Base-by-base conservation (phyloP, 2,113 vertebrate genomes). In the Artemisiospiza belli region DNA sequence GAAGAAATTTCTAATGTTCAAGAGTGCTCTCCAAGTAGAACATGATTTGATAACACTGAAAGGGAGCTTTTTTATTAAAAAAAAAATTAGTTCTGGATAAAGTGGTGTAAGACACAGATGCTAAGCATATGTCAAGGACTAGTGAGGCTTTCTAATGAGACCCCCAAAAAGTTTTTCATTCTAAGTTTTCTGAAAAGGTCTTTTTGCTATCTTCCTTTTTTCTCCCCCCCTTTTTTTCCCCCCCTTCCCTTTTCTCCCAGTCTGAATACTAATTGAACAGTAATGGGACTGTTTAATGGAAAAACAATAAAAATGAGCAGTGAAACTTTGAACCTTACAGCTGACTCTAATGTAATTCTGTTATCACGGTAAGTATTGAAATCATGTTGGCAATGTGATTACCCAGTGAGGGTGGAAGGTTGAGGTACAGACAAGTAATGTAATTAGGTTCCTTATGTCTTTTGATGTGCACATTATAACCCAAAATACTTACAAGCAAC, bases 271-370 rank as follows among this genome's bases (percentile, higher is more conserved):
- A 93, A 93, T 35, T 85, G 49, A 75, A 25, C 12, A 69, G 31
- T 61, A 92, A 87, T 84, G 59, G 28, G 78, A 59, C 80, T 93
- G 31, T 89, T 79, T 83, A 91, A 54, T 90, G 37, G 39, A 62
- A 85, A 89, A 94, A 70, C 83, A 94, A 49, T 95, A 85, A 92
- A 96, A 95, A 87, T 22, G 81, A 80, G 31, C 37, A 87, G 55
- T 91, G 87, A 69, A 96, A 80, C 51, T 87, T 81, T 86, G 52
- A 97, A 78, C 73, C 37, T 87, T 79, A 28, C n/a, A 77, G 63
- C 31, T 89, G 68, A 90, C 76, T 83, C 27, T 76, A 70, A 24
- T 57, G 52, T 78, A 81, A 52, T 70, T 92, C 67, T 0, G 5
- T 58, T 90, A n/a, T 75, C 44, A 18, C 17, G 22, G 39, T 57